A percentile compares a stretch with the other conserved stretches of the same genome.
phyloP scores from a whole-genome alignment of 2,113 vertebrate genomes.

The Neogobius melanostomus region DNA sequence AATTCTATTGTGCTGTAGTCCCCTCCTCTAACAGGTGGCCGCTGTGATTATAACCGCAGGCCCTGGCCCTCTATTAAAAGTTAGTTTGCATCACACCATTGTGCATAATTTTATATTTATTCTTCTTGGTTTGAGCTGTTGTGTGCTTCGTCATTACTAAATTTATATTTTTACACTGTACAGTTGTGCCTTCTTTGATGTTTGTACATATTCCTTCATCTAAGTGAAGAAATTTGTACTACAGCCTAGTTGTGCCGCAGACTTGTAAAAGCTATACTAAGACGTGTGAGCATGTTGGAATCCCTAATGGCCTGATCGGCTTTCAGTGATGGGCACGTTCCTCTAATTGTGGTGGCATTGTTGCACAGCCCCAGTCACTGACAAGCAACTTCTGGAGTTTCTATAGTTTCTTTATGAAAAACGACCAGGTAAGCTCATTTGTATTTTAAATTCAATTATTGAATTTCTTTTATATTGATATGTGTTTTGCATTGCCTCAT shows the following conservation, averaged over 20 bases:
- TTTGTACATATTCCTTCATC: slow-evolving; percentile 9
- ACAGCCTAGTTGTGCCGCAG: background rate
- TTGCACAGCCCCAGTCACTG: background rate
- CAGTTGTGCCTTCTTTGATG: background rate
- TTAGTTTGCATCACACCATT: slow-evolving; percentile 1
- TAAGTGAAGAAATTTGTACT: background rate
- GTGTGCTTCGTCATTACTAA: slow-evolving; percentile 5
- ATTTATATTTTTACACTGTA: slow-evolving; percentile 5
- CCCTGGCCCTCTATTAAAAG: slow-evolving; percentile 45
- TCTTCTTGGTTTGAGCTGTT: slow-evolving; percentile 1
- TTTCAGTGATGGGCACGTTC: background rate
- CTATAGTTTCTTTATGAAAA: background rate
- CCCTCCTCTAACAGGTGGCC: slow-evolving; percentile 57
- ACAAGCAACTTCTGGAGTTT: background rate
- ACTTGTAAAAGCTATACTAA: slow-evolving; percentile 19
- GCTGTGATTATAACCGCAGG: slow-evolving; percentile 39
- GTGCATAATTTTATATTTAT: slow-evolving; percentile 21
- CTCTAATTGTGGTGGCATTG: slow-evolving; percentile 1
- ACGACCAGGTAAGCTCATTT: background rate
- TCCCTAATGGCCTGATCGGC: slow-evolving; percentile 1
- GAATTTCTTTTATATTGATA: background rate
- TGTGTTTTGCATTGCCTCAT: background rate
- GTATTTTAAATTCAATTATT: background rate
- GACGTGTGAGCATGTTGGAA: slow-evolving; percentile 1
- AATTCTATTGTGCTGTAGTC: slow-evolving; percentile 6